Percentiles rank a stretch among this genome's conserved stretches.
These are phyloP conservation scores for Decapterus maruadsi DNA, from an alignment of 2,797 vertebrate genomes.

Conservation along the genomic window DNA sequence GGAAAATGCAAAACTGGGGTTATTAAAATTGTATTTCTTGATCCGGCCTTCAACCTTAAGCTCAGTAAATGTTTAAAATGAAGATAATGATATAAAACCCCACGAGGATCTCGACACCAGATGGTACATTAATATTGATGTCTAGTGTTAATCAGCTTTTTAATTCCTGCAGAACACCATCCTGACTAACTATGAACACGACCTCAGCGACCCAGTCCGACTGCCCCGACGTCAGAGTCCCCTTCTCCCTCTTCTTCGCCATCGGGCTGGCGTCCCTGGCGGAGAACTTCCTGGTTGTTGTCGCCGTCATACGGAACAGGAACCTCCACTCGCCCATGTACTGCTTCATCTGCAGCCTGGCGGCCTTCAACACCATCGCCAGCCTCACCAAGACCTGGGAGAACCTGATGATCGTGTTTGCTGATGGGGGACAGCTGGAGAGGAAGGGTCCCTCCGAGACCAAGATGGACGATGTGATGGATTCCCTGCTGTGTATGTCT, in stretches of 20 bases:
- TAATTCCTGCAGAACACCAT: not conserved
- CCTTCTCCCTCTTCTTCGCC: conserved; percentile 90
- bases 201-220: conserved; percentile 75
- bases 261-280: conserved; percentile 88
- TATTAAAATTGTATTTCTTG: no score
- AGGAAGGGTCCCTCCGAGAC: conserved; percentile 82
- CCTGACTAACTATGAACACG: conserved; percentile 48
- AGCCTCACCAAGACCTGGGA: conserved; percentile 94
- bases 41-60: no score
- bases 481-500: conserved; percentile 92
- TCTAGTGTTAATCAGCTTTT: not conserved
- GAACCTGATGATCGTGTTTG: conserved; percentile 90
- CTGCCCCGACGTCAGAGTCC: conserved; percentile 89
- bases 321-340: conserved; percentile 97
- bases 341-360: conserved; percentile 96
- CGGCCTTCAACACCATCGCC: conserved; percentile 93
- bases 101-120: not conserved
- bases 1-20: no score
- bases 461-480: conserved; percentile 91
- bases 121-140: not conserved
- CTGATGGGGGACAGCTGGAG: conserved; percentile 86
- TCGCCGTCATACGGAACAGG: conserved; percentile 91
- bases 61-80: no score
- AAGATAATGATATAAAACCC: no score
- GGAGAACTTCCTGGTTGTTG: conserved; percentile 93